A percentile compares a stretch with the other conserved stretches of the same genome.
Evolutionary conservation across 1,140 invertebrate genomes (phyloP).

Genomic region (Drosophila carrolli): DNA sequence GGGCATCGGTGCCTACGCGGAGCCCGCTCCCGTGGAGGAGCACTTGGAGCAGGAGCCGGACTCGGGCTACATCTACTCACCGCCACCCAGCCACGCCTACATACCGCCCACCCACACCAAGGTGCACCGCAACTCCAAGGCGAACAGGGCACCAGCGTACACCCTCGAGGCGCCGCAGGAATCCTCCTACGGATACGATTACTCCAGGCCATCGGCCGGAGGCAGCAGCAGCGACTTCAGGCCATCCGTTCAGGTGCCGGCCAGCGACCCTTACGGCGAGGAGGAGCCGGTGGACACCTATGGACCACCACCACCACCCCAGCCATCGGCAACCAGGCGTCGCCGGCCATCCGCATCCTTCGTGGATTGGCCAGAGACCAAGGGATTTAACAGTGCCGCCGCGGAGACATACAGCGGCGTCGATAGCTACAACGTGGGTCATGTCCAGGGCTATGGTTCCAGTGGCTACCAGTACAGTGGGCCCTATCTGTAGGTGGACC

Average conservation of each 20-base stretch:
- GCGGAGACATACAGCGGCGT: constrained; percentile 59
- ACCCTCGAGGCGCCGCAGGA: constrained; percentile 64
- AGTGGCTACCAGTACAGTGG: constrained; percentile 56
- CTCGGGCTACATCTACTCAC: constrained; percentile 49
- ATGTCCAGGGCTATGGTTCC: constrained; percentile 59
- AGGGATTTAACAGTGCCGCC: constrained; percentile 19
- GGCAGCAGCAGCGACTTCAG: constrained; percentile 35
- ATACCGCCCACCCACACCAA: constrained; percentile 24
- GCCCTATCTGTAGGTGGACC: constrained; percentile 51
- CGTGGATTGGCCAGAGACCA: constrained; percentile 41
- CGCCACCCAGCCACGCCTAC: constrained; percentile 27
- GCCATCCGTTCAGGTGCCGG: constrained; percentile 51
- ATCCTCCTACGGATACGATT: constrained; percentile 42
- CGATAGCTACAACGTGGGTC: constrained; percentile 71
- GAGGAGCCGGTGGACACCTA: constrained; percentile 48
- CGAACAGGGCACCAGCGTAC: constrained; percentile 44
- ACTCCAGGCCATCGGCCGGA: constrained; percentile 1
- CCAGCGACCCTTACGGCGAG: constrained; percentile 45
- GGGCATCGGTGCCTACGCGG: constrained; percentile 45
- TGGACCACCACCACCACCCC: constrained; percentile 29
- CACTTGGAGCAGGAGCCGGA: constrained; percentile 46
- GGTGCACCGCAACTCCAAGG: constrained; percentile 27
- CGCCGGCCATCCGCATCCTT: constrained; percentile 22
- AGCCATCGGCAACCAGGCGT: constrained; percentile 2
- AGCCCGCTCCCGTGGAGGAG: constrained; percentile 70